Base-by-base conservation (phyloP, 2,113 vertebrate genomes). In the Macaca fascicularis region DNA sequence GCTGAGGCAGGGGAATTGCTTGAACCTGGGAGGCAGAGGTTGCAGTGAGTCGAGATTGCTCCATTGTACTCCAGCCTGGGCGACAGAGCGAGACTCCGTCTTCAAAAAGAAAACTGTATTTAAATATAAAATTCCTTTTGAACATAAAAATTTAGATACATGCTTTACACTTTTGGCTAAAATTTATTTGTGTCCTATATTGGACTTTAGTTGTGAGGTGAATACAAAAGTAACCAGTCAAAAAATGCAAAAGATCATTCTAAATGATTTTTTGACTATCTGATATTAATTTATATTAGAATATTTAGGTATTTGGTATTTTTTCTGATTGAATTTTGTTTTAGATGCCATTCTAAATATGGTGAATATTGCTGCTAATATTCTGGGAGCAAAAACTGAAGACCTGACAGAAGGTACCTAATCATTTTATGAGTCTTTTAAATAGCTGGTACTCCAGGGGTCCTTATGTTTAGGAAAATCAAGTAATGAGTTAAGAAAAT, bases 351-450 rank as follows among this genome's bases (percentile, higher is more conserved):
- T 99, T 98, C 97, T 99, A 48, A 99, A 99, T 94, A 99, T 99
- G 99, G 99, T 99, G 85, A 99, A 99, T 98, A 99, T 99, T 97
- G 99, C 99, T 98, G 99, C 99, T 98, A 99, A 99, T 82, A 99
- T 99, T 97, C 99, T 99, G 30, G 99, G 99, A 86, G 99, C 99
- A 78, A 99, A 99, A 98, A 99, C 99, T 61, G 99, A 99, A 95
- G 99, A 99, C 45, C 98, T 98, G 35, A 93, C 97, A 40, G 99
- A 99, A 99, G 99, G 99, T 99, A 99, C 78, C 55, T 97, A 72
- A 96, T 97, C 23, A 82, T 94, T 85, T 94, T 64, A 59, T 95
- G 94, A 61, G 69, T 97, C 48, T 83, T 87, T 93, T 88, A 96
- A 90, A 86, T 95, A 93, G 50, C 16, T 95, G 32, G 74, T 93